Evolutionary conservation across 2,888 invertebrate species (phyloP).

Genomic region (Drosophila stalkeri): DNA sequence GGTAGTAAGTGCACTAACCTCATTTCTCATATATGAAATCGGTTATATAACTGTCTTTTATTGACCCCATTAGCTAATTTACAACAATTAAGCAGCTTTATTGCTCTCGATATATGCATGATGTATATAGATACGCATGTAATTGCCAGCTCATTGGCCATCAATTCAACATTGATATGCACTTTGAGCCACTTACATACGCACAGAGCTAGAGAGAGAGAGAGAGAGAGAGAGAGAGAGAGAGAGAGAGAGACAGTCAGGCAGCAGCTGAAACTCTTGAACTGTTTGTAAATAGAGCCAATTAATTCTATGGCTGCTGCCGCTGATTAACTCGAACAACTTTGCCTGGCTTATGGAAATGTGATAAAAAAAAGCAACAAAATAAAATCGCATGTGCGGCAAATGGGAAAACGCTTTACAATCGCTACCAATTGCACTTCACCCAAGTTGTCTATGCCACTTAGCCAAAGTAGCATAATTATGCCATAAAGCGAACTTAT

Average conservation of each 20-base stretch:
- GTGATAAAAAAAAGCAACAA: slow-evolving; percentile 19
- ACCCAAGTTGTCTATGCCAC: slow-evolving; percentile 28
- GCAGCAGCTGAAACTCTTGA: slow-evolving; percentile 31
- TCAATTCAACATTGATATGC: slow-evolving; percentile 67
- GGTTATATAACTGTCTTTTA: slow-evolving; percentile 28
- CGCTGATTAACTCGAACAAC: slow-evolving; percentile 45
- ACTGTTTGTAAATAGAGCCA: slow-evolving; percentile 61
- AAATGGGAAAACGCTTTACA: slow-evolving; percentile 43
- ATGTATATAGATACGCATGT: slow-evolving; percentile 39
- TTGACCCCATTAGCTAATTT: slow-evolving; percentile 59
- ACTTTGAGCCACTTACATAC: slow-evolving; percentile 60
- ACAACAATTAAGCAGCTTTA: slow-evolving; percentile 64
- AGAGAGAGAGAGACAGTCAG: too few species aligned
- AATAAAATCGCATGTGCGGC: slow-evolving; percentile 40
- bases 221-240: too few species aligned
- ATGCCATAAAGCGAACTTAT: slow-evolving; percentile 48
- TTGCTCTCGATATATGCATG: slow-evolving; percentile 29
- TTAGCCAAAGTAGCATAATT: slow-evolving; percentile 39
- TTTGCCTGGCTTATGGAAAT: slow-evolving; percentile 45
- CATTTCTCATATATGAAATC: slow-evolving; percentile 1
- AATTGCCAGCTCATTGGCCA: slow-evolving; percentile 58
- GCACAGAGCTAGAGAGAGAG: too few species aligned
- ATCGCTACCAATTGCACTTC: slow-evolving; percentile 34
- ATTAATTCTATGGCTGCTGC: slow-evolving; percentile 57
- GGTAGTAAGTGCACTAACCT: slow-evolving; percentile 17